Conservation (phyloP, 1,140 invertebrate species). For the Theocolax elegans region DNA sequence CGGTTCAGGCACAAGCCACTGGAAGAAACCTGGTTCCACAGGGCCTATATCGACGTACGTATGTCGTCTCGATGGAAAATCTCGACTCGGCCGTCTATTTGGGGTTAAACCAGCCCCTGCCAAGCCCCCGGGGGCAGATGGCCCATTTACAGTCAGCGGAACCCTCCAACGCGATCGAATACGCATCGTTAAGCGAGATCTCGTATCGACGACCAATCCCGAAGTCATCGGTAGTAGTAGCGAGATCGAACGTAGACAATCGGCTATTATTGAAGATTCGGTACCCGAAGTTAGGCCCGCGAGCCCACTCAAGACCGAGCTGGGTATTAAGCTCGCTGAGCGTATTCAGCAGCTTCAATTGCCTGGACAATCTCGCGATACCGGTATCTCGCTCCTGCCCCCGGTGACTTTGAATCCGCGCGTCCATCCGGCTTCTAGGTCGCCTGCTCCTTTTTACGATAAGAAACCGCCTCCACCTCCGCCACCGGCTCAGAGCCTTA, state of each 20-base stretch:
- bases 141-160: no score
- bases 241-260: constrained; percentile 55
- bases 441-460: constrained; percentile 56
- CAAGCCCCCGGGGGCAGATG: no score
- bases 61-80: constrained; percentile 66
- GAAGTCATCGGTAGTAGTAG: constrained; percentile 70
- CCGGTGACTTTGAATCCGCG: no score
- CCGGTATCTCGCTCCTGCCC: no score
- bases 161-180: constrained; percentile 5
- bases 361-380: constrained; percentile 51
- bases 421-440: no score
- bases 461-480: constrained; percentile 65
- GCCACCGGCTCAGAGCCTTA: constrained; percentile 49
- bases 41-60: constrained; percentile 78
- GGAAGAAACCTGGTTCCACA: constrained; percentile 70
- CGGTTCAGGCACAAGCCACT: constrained; percentile 71
- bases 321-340: constrained; percentile 51
- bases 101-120: no score
- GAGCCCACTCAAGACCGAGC: constrained; percentile 46
- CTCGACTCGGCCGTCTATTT: no score
- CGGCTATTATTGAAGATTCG: constrained; percentile 14
- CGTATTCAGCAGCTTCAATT: constrained; percentile 53
- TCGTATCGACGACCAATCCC: constrained; percentile 79
- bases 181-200: constrained; percentile 72
- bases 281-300: not conserved